Conservation (phyloP, 2,888 invertebrate genomes). For the Agrotis segetum region DNA sequence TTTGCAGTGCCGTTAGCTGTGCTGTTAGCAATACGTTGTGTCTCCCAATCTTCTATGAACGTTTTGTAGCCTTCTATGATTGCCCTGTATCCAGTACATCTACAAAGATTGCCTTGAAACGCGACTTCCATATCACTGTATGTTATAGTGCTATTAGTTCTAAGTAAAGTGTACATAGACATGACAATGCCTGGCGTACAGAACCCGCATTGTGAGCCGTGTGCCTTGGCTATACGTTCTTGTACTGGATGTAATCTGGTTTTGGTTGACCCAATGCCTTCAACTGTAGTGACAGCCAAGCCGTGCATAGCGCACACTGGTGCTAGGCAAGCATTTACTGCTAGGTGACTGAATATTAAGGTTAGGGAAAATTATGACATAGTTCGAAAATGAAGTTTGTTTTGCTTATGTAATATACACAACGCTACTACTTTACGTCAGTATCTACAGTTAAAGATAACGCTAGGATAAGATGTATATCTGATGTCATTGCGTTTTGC, state of each 20-base stretch:
- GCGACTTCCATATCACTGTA: slow-evolving; percentile 93
- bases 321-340: slow-evolving; percentile 96
- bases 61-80: slow-evolving; percentile 96
- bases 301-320: slow-evolving; percentile 96
- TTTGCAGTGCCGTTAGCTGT: slow-evolving; percentile 55
- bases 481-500: slow-evolving; percentile 20
- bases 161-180: slow-evolving; percentile 96
- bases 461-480: background rate
- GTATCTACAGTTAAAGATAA: slow-evolving; percentile 26
- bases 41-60: slow-evolving; percentile 94
- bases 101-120: slow-evolving; percentile 94
- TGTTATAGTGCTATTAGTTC: slow-evolving; percentile 87
- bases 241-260: slow-evolving; percentile 95
- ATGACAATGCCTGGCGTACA: slow-evolving; percentile 98
- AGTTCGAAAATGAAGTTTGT: slow-evolving; percentile 6
- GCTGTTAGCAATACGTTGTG: slow-evolving; percentile 78
- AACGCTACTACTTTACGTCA: background rate
- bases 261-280: slow-evolving; percentile 95
- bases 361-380: slow-evolving; percentile 57
- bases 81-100: slow-evolving; percentile 96
- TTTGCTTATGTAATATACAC: background rate
- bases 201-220: slow-evolving; percentile 97
- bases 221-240: slow-evolving; percentile 95
- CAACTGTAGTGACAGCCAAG: slow-evolving; percentile 95
- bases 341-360: slow-evolving; percentile 91